Evolutionary conservation across 2,888 invertebrate species (phyloP).

Genomic region (Frankliniella intonsa): DNA sequence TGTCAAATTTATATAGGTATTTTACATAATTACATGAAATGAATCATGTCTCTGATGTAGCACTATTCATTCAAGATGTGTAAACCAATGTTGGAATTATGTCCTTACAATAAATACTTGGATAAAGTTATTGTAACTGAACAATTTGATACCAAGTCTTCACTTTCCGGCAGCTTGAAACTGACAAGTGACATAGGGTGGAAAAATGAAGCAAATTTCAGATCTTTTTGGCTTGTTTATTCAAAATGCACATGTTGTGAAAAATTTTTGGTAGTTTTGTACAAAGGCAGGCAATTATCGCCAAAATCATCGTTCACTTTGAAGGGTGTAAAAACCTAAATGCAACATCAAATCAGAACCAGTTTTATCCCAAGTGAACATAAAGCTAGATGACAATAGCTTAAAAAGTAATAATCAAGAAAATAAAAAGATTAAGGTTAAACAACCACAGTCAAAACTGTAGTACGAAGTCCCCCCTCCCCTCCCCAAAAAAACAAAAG

Average conservation of each 20-base stretch:
- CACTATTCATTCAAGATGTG: no score
- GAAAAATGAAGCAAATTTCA: constrained; percentile 33
- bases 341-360: constrained; percentile 15
- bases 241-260: constrained; percentile 43
- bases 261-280: constrained; percentile 40
- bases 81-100: no score
- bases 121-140: no score
- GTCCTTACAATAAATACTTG: no score
- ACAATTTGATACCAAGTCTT: neutral
- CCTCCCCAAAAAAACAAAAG: neutral
- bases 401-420: constrained; percentile 17
- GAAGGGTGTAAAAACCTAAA: constrained; percentile 20
- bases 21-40: neutral
- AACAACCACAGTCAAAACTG: neutral
- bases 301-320: constrained; percentile 6
- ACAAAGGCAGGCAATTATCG: constrained; percentile 32
- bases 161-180: neutral
- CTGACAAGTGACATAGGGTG: constrained; percentile 34
- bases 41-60: no score
- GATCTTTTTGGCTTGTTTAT: constrained; percentile 43
- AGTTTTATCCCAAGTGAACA: constrained; percentile 16
- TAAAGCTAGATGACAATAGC: constrained; percentile 22
- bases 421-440: constrained; percentile 24
- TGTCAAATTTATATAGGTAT: neutral
- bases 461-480: neutral